Conservation (phyloP, 2,113 vertebrate species). For the Percina caprodes region DNA sequence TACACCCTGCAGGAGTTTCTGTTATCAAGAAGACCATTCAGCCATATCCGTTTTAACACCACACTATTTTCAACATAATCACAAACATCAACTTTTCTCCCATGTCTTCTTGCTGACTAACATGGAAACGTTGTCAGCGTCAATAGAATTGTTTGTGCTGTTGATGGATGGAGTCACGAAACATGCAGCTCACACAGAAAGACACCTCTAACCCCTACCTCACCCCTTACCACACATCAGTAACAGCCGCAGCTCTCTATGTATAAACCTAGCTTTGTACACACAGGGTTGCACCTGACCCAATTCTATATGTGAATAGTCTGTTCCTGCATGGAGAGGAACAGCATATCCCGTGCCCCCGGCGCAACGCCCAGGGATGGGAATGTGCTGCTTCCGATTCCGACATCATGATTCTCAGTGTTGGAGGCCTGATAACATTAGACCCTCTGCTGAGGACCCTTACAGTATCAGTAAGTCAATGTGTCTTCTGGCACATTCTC, state of each 20-base stretch:
- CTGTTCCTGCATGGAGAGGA: constrained; percentile 16
- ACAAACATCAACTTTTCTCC: not conserved
- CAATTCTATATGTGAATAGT: constrained; percentile 22
- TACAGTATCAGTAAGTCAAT: constrained; percentile 11
- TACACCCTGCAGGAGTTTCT: constrained; percentile 47
- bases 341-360: constrained; percentile 21
- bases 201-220: not conserved
- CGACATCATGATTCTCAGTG: constrained; percentile 13
- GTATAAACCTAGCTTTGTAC: not conserved
- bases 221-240: not conserved
- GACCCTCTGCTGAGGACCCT: constrained; percentile 22
- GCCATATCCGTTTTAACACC: constrained; percentile 32
- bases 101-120: constrained; percentile 29
- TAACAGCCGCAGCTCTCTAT: not conserved
- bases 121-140: not conserved
- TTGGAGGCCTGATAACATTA: constrained; percentile 1
- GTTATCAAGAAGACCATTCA: constrained; percentile 42
- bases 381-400: constrained; percentile 27
- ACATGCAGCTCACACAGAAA: not conserved
- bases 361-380: constrained; percentile 21
- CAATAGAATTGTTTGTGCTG: constrained; percentile 18
- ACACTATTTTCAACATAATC: constrained; percentile 30
- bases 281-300: constrained; percentile 7
- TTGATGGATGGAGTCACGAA: constrained; percentile 34
- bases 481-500: constrained; percentile 8